These are phyloP conservation scores for Drosophila prostipennis DNA, from an alignment of 2,888 invertebrate species.

Conservation along the genomic window DNA sequence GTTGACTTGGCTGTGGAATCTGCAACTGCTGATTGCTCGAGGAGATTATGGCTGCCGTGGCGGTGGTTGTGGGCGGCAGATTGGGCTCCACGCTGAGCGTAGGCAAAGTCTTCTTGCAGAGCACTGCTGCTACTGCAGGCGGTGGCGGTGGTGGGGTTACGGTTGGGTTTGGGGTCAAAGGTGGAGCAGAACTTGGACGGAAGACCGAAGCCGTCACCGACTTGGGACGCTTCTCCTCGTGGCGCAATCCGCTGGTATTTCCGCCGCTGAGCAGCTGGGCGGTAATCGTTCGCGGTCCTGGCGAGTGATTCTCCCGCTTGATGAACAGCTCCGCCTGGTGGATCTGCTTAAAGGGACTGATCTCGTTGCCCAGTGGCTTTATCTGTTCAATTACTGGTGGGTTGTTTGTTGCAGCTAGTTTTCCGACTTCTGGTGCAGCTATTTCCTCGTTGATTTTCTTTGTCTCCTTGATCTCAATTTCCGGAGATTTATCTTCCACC, in stretches of 20 bases:
- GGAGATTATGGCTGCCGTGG: conserved; percentile 63
- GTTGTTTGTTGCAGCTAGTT: conserved; percentile 2
- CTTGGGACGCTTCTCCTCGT: conserved; percentile 80
- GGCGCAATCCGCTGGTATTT: conserved; percentile 48
- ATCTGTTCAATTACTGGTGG: conserved; percentile 18
- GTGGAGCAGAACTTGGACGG: conserved; percentile 61
- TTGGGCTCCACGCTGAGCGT: conserved; percentile 46
- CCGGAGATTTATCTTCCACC: conserved; percentile 43
- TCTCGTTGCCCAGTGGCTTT: conserved; percentile 10
- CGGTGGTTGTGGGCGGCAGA: conserved; percentile 58
- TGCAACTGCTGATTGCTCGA: conserved; percentile 54
- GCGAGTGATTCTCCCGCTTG: conserved; percentile 69
- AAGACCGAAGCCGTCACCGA: conserved; percentile 83
- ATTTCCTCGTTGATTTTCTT: conserved; percentile 15
- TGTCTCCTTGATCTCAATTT: conserved; percentile 40
- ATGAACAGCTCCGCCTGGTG: conserved; percentile 54
- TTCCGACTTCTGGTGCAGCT: not conserved
- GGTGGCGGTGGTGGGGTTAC: too few relatives aligned
- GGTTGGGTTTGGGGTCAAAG: conserved; percentile 23
- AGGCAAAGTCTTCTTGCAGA: conserved; percentile 36
- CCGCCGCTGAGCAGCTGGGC: conserved; percentile 60
- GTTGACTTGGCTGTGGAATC: conserved; percentile 47
- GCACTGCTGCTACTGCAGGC: conserved; percentile 2
- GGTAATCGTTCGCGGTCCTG: conserved; percentile 68
- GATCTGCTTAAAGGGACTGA: conserved; percentile 22